Evolutionary conservation across 2,888 invertebrate species (phyloP), one percentile per base, ranked within the genome.

Genomic region (Autographa gamma): DNA sequence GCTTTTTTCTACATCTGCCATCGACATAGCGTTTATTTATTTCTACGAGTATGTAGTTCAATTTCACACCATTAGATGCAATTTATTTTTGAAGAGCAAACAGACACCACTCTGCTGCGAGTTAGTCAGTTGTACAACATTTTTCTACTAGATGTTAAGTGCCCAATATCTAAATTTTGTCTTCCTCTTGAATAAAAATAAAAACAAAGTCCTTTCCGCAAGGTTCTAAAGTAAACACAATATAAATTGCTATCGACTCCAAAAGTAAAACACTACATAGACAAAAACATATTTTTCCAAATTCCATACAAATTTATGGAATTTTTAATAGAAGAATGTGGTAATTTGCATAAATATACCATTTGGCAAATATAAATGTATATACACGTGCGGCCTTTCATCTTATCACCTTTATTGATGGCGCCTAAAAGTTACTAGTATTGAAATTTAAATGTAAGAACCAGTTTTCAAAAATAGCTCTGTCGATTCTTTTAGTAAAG

Each of bases 261-360:
- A 48, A 7, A 48, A 48, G n/a, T 48, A n/a, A 48, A n/a, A 6
- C 48, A 48, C n/a, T 7, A 48, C 11, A 3, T 6, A n/a, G 16
- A 16, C 16, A 48, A n/a, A n/a, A 7, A 48, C 14, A 48, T 48
- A 41, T 48, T 48, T 48, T n/a, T 4, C 48, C n/a, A 6, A 48
- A 48, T 48, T 48, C n/a, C n/a, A 48, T 48, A 48, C 48, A 48
- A 48, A 48, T 48, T 16, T n/a, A 48, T 48, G n/a, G 48, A n/a
- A n/a, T 48, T n/a, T 5, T 48, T n/a, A 8, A 48, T 48, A 48
- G 6, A 48, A n/a, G n/a, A 48, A 48, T 48, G 8, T 48, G 48
- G 4, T 7, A n/a, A 48, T 48, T 48, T n/a, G n/a, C 48, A 48
- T 48, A n/a, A n/a, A n/a, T 48, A n/a, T 48, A 7, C 6, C n/a